Percentiles rank a stretch among this genome's conserved stretches.
Conservation (phyloP, 2,797 vertebrate species). For the Lutjanus argentimaculatus region DNA sequence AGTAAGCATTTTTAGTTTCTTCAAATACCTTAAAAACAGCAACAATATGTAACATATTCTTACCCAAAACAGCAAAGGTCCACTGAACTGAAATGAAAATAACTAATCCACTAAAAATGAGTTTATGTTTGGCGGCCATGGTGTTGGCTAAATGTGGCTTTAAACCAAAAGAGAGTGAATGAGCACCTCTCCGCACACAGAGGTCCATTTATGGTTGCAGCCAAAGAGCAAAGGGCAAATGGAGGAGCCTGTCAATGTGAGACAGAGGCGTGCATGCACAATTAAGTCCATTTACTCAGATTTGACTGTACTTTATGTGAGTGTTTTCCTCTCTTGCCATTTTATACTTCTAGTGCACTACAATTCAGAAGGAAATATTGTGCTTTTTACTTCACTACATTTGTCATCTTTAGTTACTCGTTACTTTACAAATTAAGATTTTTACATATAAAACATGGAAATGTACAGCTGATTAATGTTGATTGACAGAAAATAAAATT, state of each 20-base stretch:
- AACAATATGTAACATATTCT: conserved; percentile 44
- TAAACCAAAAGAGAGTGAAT: background rate
- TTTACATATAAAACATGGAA: background rate
- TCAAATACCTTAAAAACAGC: background rate
- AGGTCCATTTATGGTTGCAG: conserved; percentile 56
- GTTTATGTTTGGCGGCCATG: conserved; percentile 67
- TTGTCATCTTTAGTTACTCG: background rate
- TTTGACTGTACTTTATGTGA: background rate
- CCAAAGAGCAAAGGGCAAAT: conserved; percentile 79
- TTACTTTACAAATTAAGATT: background rate
- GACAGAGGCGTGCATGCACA: background rate
- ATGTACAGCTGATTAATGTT: background rate
- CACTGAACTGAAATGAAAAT: conserved; percentile 65
- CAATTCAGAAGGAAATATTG: too few relatives aligned
- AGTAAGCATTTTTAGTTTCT: conserved; percentile 11
- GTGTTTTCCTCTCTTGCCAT: too few relatives aligned
- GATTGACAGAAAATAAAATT: background rate
- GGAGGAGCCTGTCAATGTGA: background rate
- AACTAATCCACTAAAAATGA: conserved; percentile 71
- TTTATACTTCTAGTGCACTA: too few relatives aligned
- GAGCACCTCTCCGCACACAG: background rate
- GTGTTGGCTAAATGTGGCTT: background rate
- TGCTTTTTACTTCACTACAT: too few relatives aligned
- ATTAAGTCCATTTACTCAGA: background rate
- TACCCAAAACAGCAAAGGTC: conserved; percentile 74